Base-by-base conservation (phyloP, 2,797 vertebrate genomes). In the Cygnus olor region DNA sequence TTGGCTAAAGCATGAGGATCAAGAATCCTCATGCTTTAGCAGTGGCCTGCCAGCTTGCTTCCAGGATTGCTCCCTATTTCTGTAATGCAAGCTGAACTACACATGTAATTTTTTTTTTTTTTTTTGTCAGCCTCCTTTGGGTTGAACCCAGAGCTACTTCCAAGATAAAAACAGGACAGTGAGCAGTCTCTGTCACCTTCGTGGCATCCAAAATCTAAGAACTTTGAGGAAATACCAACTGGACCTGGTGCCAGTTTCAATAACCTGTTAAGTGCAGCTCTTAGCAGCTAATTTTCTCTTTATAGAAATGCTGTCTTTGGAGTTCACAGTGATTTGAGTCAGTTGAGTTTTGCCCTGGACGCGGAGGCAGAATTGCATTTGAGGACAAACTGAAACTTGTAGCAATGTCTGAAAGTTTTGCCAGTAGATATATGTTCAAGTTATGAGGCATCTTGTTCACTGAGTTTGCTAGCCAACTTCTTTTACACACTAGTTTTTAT, bases 391-490 rank as follows among this genome's bases (percentile, higher is more conserved):
- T 86, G 66, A 91, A 90, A 71, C 76, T 89, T 13, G 2, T 57
- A 96, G 70, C 70, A 83, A 71, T 64, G 89, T 95, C 83, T 94
- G 93, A 91, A 93, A 93, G 81, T 58, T 92, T 94, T 97, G 88
- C 93, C 95, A 95, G 89, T 76, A 85, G 47, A 94, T 96, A 66
- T 96, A 94, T 92, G 83, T 89, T 95, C 86, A 76, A 68, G 69
- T 92, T 93, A 83, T 84, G 88, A 96, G 88, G 94, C 91, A 94
- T 95, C 69, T 90, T 79, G 81, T 93, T 96, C 66, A 2, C 88
- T 72, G 88, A 72, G 72, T 81, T 88, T 70, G 66, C 76, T 81
- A 94, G 95, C 96, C 95, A 97, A 16, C 82, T 92, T 58, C 73
- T 94, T 93, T 73, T 82, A 78, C 83, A 91, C 74, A 36, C 81